A percentile compares a stretch with the other conserved stretches of the same genome.
phyloP scores from a whole-genome alignment of 2,888 invertebrate species.

The Amitus sp. region DNA sequence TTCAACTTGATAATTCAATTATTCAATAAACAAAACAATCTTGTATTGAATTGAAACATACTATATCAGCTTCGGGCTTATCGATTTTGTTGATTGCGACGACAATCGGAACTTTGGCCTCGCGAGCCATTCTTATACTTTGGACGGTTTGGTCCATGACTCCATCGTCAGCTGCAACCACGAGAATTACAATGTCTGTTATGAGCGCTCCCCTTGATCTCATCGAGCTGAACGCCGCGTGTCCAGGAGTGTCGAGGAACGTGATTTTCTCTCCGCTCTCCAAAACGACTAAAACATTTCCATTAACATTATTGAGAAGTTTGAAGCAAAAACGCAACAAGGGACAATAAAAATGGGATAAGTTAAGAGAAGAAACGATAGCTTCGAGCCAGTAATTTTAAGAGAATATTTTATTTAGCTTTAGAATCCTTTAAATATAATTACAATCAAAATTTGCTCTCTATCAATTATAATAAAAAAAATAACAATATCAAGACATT shows the following conservation, averaged over 20 bases:
- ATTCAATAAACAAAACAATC: not conserved
- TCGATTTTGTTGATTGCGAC: slow-evolving; percentile 99
- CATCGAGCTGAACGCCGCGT: slow-evolving; percentile 97
- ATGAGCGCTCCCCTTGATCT: slow-evolving; percentile 91
- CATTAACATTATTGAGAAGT: too few species aligned
- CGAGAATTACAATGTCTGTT: slow-evolving; percentile 94
- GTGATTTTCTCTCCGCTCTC: slow-evolving; percentile 83
- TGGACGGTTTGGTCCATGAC: slow-evolving; percentile 98
- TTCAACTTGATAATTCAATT: not conserved
- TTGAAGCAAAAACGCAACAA: too few species aligned
- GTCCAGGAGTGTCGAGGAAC: slow-evolving; percentile 98
- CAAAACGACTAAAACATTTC: slow-evolving; percentile 68
- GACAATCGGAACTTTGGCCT: slow-evolving; percentile 87
- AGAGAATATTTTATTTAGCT: not conserved
- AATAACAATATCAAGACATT: too few species aligned
- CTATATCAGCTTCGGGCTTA: slow-evolving; percentile 88
- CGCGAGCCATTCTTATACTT: slow-evolving; percentile 86
- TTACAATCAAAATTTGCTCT: too few species aligned
- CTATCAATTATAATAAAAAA: not conserved
- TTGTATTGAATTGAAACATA: too few species aligned
- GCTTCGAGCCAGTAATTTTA: not conserved
- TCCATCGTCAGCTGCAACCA: slow-evolving; percentile 98
- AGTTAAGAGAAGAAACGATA: slow-evolving; percentile 1
- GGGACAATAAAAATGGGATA: too few species aligned
- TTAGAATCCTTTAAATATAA: too few species aligned